Conservation (phyloP, 2,113 vertebrate species). For the Ginglymostoma cirratum region DNA sequence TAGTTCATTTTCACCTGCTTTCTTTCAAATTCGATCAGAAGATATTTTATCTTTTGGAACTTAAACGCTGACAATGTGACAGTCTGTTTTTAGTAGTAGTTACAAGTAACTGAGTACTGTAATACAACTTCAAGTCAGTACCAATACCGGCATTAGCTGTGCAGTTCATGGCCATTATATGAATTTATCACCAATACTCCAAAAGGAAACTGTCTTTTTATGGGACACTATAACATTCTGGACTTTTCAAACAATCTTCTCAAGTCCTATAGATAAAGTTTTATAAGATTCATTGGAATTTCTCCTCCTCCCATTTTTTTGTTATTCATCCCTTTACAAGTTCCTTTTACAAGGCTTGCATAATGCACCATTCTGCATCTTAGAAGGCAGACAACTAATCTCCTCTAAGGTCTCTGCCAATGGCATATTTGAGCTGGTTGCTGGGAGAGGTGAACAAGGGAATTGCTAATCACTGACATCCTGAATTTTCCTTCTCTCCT, state of each 20-base stretch:
- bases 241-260: neutral
- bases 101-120: neutral
- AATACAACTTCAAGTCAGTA: neutral
- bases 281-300: neutral
- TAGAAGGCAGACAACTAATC: neutral
- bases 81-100: neutral
- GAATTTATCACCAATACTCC: neutral
- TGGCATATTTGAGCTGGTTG: conserved; percentile 4
- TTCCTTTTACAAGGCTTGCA: neutral
- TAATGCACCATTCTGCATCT: neutral
- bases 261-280: neutral
- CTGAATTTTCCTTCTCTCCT: neutral
- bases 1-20: neutral
- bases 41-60: neutral
- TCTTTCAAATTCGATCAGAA: neutral
- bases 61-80: neutral
- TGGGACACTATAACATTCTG: neutral
- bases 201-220: neutral
- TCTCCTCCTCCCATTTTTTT: neutral
- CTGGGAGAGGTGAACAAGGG: conserved; percentile 26
- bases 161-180: neutral
- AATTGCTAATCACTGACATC: neutral
- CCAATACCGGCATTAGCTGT: neutral
- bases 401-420: neutral
- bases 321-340: neutral